Evolutionary conservation across 1,140 invertebrate species (phyloP).

Genomic region (Piezodorus guildinii): DNA sequence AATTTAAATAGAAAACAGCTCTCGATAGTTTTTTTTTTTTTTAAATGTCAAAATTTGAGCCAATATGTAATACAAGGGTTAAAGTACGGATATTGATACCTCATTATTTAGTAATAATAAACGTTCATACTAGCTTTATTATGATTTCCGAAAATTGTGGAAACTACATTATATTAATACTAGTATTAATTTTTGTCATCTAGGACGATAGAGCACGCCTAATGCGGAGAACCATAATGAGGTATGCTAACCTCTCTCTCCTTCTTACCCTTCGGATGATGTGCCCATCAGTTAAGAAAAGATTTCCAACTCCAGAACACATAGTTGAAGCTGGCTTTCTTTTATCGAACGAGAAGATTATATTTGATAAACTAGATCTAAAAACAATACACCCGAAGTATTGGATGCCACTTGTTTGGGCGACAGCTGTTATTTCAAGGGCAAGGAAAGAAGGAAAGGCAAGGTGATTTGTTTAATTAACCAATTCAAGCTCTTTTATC

Average conservation of each 20-base stretch:
- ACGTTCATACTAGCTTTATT: too few relatives aligned
- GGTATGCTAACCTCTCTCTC: conserved; percentile 41
- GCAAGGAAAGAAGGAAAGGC: conserved; percentile 42
- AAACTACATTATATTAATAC: too few relatives aligned
- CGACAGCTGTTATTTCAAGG: conserved; percentile 39
- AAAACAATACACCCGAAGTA: conserved; percentile 42
- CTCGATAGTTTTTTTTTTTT: too few relatives aligned
- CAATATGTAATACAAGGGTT: too few relatives aligned
- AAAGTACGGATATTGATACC: too few relatives aligned
- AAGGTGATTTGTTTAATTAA: too few relatives aligned
- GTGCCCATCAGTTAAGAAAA: conserved; percentile 39
- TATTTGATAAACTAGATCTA: conserved; percentile 30
- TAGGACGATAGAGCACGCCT: conserved; percentile 35
- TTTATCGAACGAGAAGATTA: conserved; percentile 38
- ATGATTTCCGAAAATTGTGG: too few relatives aligned
- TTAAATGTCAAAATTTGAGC: too few relatives aligned
- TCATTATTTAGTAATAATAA: too few relatives aligned
- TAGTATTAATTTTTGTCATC: conserved; percentile 10
- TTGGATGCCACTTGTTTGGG: conserved; percentile 51
- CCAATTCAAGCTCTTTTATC: too few relatives aligned
- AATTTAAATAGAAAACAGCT: too few relatives aligned
- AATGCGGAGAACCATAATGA: conserved; percentile 42
- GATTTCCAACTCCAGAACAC: conserved; percentile 44
- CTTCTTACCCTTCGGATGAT: conserved; percentile 36
- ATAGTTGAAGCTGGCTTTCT: conserved; percentile 43